Conservation (phyloP, 2,113 vertebrate species). For the Clarias gariepinus region DNA sequence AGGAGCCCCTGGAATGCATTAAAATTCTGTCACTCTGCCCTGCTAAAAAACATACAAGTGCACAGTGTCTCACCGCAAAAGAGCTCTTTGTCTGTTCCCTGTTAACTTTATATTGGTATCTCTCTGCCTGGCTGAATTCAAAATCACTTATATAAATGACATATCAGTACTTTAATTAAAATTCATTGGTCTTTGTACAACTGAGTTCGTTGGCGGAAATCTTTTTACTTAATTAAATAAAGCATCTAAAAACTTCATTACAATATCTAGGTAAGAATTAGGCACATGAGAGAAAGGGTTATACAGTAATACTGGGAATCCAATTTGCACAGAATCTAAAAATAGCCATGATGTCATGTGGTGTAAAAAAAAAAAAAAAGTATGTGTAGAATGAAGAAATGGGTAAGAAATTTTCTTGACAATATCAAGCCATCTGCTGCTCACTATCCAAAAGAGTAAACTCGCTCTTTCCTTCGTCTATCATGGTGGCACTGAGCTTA, state of each 20-base stretch:
- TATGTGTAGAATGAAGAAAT: neutral
- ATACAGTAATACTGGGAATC: neutral
- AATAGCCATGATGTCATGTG: neutral
- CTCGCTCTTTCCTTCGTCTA: neutral
- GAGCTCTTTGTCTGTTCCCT: slow-evolving; percentile 18
- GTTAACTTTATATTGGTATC: slow-evolving; percentile 11
- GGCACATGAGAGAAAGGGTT: neutral
- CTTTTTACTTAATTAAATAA: neutral
- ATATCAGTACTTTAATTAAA: neutral
- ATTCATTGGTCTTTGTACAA: neutral
- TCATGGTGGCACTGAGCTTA: neutral
- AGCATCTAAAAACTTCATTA: neutral
- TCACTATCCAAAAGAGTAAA: neutral
- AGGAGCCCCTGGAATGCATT: slow-evolving; percentile 73
- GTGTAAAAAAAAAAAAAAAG: neutral
- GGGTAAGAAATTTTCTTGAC: neutral
- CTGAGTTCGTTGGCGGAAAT: neutral
- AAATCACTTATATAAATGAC: neutral
- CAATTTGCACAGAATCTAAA: neutral
- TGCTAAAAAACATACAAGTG: slow-evolving; percentile 68
- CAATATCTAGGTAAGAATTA: neutral
- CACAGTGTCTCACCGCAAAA: slow-evolving; percentile 64
- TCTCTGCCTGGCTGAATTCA: neutral
- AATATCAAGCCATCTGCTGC: neutral
- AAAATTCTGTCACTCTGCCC: slow-evolving; percentile 63